phyloP scores from a whole-genome alignment of 2,797 vertebrate species.

The Tinamus major region DNA sequence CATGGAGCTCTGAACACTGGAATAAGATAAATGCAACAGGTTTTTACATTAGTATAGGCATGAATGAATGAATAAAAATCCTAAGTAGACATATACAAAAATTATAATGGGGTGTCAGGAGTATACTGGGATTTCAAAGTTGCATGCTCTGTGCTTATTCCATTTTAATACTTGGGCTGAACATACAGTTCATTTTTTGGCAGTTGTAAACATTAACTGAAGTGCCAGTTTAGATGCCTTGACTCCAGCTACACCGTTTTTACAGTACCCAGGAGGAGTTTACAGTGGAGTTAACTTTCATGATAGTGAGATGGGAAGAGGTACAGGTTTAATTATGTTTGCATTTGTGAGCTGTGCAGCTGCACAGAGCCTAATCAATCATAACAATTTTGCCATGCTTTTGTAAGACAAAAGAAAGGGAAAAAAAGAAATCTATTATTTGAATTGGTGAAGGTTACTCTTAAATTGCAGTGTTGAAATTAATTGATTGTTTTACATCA shows the following conservation, averaged over 20 bases:
- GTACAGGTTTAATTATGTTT: not conserved
- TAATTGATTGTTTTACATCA: not conserved
- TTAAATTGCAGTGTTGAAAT: not conserved
- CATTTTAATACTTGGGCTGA: not conserved
- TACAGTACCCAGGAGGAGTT: not conserved
- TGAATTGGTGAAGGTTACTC: not conserved
- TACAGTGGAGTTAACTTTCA: not conserved
- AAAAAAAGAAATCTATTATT: not conserved
- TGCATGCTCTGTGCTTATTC: not conserved
- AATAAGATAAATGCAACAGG: not conserved
- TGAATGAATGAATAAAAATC: not conserved
- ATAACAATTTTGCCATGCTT: not conserved
- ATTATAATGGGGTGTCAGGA: not conserved
- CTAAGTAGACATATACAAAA: not conserved
- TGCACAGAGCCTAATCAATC: not conserved
- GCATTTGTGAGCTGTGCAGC: not conserved
- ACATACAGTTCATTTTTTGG: not conserved
- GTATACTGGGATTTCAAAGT: not conserved
- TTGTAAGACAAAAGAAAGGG: not conserved
- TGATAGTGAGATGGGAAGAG: not conserved
- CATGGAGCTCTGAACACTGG: not conserved
- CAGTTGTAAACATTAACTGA: not conserved
- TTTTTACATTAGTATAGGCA: not conserved
- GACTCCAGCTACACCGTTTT: not conserved
- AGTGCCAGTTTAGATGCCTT: not conserved